Evolutionary conservation across 2,888 invertebrate genomes (phyloP).

Genomic region (Cheilosia grossa): DNA sequence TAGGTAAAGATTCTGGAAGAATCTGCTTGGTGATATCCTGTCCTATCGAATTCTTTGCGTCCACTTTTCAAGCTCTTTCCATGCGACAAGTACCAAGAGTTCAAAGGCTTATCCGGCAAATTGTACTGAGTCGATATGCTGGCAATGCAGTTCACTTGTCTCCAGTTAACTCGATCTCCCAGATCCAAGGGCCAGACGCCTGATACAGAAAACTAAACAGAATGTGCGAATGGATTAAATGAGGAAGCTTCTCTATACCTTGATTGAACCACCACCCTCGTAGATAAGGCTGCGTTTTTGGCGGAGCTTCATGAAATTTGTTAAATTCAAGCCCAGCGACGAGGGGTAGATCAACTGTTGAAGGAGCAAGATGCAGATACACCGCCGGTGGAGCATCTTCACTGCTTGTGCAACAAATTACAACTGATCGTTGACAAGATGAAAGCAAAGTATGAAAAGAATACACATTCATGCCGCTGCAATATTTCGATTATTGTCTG

Average conservation of each 20-base stretch:
- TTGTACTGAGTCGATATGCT: slow-evolving; percentile 79
- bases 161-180: slow-evolving; percentile 79
- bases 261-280: slow-evolving; percentile 76
- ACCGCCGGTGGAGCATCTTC: background rate
- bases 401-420: background rate
- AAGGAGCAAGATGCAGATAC: background rate
- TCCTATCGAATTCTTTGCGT: slow-evolving; percentile 66
- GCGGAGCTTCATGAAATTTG: slow-evolving; percentile 66
- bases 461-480: background rate
- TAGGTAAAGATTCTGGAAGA: slow-evolving; percentile 80
- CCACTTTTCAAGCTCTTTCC: slow-evolving; percentile 7
- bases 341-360: too few species aligned
- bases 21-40: slow-evolving; percentile 76
- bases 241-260: slow-evolving; percentile 65
- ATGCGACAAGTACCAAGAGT: slow-evolving; percentile 78
- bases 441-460: background rate
- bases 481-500: slow-evolving; percentile 2
- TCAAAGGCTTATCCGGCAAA: slow-evolving; percentile 78
- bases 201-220: slow-evolving; percentile 76
- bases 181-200: slow-evolving; percentile 78
- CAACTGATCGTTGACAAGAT: background rate
- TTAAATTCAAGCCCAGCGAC: slow-evolving; percentile 20
- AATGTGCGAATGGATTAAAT: background rate
- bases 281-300: slow-evolving; percentile 76
- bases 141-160: slow-evolving; percentile 78